Conservation (phyloP, 2,888 invertebrate species). For the Agrypnus murinus region DNA sequence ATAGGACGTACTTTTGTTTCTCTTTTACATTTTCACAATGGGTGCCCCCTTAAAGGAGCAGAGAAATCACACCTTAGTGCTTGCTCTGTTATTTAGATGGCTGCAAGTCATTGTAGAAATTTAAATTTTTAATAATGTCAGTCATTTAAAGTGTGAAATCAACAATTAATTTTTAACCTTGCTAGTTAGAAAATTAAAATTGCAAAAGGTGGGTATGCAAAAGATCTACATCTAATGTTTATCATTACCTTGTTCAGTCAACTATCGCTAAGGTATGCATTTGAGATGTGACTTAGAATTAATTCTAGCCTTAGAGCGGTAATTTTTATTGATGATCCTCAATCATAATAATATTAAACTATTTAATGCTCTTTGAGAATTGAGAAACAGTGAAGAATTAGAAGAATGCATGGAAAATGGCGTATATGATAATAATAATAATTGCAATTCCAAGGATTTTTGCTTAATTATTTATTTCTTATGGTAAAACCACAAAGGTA, state of each 20-base stretch:
- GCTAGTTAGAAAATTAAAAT: too few species aligned
- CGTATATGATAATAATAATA: too few species aligned
- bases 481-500: conserved; percentile 13
- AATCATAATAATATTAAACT: too few species aligned
- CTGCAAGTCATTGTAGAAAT: neutral
- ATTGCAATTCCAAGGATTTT: conserved; percentile 18
- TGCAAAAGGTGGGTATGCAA: too few species aligned
- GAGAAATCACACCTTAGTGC: neutral
- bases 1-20: neutral
- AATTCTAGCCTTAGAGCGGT: conserved; percentile 11
- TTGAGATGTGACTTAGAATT: too few species aligned
- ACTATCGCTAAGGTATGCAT: neutral
- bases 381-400: too few species aligned
- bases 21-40: neutral
- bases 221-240: neutral
- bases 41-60: conserved; percentile 1
- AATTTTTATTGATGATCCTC: neutral
- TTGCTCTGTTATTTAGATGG: too few species aligned
- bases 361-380: too few species aligned
- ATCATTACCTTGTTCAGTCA: conserved; percentile 1
- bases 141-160: neutral
- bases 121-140: conserved; percentile 11
- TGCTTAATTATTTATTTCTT: conserved; percentile 17
- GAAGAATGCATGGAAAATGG: conserved; percentile 4
- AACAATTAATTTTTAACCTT: neutral